Conservation (phyloP, 2,113 vertebrate species). For the Phaetusa simplex region DNA sequence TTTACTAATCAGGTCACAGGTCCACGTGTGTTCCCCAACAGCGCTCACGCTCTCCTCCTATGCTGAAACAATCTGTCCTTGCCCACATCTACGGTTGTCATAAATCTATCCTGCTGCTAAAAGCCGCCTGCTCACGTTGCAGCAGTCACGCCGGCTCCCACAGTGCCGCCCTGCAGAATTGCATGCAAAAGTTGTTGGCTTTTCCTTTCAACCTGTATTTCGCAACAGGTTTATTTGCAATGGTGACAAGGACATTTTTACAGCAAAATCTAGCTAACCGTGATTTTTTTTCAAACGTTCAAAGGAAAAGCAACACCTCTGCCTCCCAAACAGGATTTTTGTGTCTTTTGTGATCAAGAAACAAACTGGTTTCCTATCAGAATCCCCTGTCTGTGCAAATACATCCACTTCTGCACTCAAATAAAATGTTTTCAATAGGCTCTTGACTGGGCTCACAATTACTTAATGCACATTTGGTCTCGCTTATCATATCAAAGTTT, state of each 20-base stretch:
- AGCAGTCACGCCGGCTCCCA: not conserved
- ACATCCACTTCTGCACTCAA: not conserved
- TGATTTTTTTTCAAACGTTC: not conserved
- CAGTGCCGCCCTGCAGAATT: not conserved
- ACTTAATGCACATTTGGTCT: not conserved
- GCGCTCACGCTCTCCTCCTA: not conserved
- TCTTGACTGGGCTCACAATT: not conserved
- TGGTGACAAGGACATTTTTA: not conserved
- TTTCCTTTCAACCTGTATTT: not conserved
- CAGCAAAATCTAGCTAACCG: not conserved
- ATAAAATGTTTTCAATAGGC: not conserved
- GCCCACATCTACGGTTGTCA: not conserved
- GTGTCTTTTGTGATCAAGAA: not conserved
- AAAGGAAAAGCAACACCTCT: not conserved
- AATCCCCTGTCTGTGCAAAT: not conserved
- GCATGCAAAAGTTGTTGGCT: not conserved
- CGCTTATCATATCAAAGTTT: not conserved
- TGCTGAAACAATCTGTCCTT: not conserved
- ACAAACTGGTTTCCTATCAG: not conserved
- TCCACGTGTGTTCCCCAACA: not conserved
- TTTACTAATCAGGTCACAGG: conserved; percentile 11
- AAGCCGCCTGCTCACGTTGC: not conserved
- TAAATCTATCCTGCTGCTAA: not conserved
- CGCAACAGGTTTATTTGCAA: not conserved
- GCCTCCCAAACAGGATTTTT: not conserved